Evolutionary conservation across 2,113 vertebrate species (phyloP).

Genomic region (Bos taurus): DNA sequence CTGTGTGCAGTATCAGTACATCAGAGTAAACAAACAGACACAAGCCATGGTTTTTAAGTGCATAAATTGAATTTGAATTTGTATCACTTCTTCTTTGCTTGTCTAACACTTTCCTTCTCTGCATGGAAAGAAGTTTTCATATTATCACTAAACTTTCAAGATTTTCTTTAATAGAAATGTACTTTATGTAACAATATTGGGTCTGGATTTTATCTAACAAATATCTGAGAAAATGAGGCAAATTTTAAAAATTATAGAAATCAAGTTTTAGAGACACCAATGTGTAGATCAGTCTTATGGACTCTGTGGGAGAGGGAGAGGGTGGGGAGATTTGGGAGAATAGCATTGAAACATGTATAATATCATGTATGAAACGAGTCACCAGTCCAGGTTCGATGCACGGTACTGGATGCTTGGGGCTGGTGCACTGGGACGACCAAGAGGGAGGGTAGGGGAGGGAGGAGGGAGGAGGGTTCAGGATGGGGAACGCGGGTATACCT

Average conservation of each 20-base stretch:
- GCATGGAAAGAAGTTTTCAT: neutral
- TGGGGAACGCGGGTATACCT: no score
- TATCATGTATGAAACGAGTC: no score
- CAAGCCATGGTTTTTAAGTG: neutral
- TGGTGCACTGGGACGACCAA: no score
- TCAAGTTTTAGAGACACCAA: neutral
- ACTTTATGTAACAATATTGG: neutral
- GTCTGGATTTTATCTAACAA: neutral
- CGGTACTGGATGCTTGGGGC: no score
- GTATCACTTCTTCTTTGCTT: neutral
- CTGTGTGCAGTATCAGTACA: neutral
- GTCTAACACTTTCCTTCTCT: neutral
- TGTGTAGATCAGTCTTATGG: no score
- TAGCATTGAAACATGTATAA: no score
- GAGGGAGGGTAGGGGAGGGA: no score
- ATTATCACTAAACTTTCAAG: neutral
- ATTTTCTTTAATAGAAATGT: neutral
- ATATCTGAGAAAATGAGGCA: conserved; percentile 23
- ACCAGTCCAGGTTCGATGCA: no score
- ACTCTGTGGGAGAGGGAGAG: no score
- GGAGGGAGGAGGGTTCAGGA: no score
- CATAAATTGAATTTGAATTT: neutral
- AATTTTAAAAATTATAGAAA: conserved; percentile 4
- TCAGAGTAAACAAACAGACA: neutral
- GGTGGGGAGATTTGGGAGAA: no score